Base-by-base conservation (phyloP, 2,888 invertebrate genomes). In the Colostygia pectinataria region DNA sequence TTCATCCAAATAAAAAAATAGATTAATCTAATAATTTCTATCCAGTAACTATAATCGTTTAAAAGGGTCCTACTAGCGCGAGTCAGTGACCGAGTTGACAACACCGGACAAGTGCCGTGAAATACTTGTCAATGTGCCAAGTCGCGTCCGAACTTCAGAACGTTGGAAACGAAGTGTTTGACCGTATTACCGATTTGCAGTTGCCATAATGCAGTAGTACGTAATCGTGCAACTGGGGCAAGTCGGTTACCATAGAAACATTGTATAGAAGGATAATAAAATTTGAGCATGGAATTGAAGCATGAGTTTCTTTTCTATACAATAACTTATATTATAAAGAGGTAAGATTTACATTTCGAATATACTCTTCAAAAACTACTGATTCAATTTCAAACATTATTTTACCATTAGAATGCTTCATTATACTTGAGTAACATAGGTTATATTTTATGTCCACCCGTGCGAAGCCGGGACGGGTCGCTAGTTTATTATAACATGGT, bases 91-190 rank as follows among this genome's bases (percentile, higher is more conserved):
- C 81, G 80, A 62, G 68, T 71, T 77, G 79, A 85, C 79, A 80
- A 72, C 71, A 60, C 61, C 63, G 71, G 74, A 77, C 75, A 75
- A 83, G 78, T 75, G 73, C 71, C 72, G 76, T 70, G 63, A 72
- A 83, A 86, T 85, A 76, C 67, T 85, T 86, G 88, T 77, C 85
- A 83, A 68, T 61, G 71, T 81, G 88, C 88, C 88, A 87, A 83
- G 56, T 71, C 41, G 40, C 49, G 42, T 47, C 36, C 50, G 53
- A 57, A 56, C 57, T 57, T 50, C 28, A 49, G 45, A 45, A 33
- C 53, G 39, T 54, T 54, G 41, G 56, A 49, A 49, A 15, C 32
- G 37, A 52, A 49, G 45, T 42, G 39, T 52, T 43, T 69, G 73
- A 71, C 74, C 77, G 54, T 59, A 53, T 73, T 74, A 59, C 60